Conservation (phyloP, 2,113 vertebrate species). For the cattle (Bos taurus) region ARS-UCD2.0 NC_037340.1:37525001-37525500, state of each 20-base stretch:
- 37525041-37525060: not conserved
- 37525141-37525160: not conserved
- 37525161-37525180: not conserved
- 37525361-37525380: not conserved
- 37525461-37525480: not conserved
- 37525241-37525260: not conserved
- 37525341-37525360: not conserved
- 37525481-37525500: not conserved
- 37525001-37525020: not conserved
- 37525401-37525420: not conserved
- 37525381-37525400: not conserved
- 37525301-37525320: not conserved
- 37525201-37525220: not conserved
- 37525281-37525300: not conserved
- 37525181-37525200: not conserved
- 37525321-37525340: not conserved
- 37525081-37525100: not conserved
- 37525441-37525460: not conserved
- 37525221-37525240: not conserved
- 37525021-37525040: not conserved
- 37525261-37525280: not conserved
- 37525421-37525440: not conserved
- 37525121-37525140: not conserved
- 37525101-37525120: not conserved
- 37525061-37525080: not conserved